Evolutionary conservation across 64 coral and sea anemone species (phyloP), one percentile per base, ranked within the genome.

Genomic region (Acropora tenuis): DNA sequence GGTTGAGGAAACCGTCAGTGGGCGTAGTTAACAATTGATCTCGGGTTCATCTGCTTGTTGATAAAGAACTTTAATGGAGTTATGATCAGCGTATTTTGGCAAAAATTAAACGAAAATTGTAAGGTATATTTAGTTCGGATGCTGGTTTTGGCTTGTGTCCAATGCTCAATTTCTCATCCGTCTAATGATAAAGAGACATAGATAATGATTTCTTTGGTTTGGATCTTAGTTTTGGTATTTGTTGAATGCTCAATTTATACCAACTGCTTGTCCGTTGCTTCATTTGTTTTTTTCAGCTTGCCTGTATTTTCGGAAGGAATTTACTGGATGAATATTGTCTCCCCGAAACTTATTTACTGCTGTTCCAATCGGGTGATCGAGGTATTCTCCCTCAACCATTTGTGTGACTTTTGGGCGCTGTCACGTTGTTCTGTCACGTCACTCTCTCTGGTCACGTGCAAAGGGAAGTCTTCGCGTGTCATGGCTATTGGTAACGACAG

Each of bases 241-340:
- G 60, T 0, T 18, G 11, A 13, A 13, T 13, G 60, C 60, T 63
- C 4, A 55, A 63, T 4, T 13, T 2, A 15, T 11, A 13, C 11
- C 60, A 63, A 8, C 59, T 63, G 60, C 13, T 63, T 10, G 60
- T 30, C n/a, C n/a, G n/a, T 13, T 13, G 16, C 60, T 13, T 63
- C 10, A 63, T 15, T 19, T 7, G 12, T 19, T 75, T 86, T 11
- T 74, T 88, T 19, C 45, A 98, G 97, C 89, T 75, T 96, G n/a
- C 91, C 91, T 6, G 94, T 98, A 9, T 95, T 96, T 69, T 89
- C 94, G 6, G 94, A 96, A 50, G 97, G 97, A 48, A 96, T 98
- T 55, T 88, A 91, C 47, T 98, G 97, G 97, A 95, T 98, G 97
- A 80, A 96, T 6, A 42, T 75, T 6, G 88, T 98, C 3, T 98